Conservation (phyloP, 2,888 invertebrate genomes). For the Nomada fucata region DNA sequence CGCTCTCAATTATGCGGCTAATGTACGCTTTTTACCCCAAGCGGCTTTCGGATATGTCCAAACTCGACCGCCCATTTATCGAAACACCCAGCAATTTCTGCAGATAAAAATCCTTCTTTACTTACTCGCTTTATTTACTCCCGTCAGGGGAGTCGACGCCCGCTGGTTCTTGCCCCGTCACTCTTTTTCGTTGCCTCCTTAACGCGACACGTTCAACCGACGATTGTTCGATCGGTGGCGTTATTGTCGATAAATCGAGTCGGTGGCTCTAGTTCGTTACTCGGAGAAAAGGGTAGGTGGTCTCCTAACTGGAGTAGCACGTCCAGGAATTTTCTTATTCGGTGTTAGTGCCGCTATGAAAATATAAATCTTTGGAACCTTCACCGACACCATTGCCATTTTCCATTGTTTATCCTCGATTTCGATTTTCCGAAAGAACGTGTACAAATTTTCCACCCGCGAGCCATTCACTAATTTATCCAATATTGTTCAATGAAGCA, state of each 20-base stretch:
- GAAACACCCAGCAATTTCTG: not conserved
- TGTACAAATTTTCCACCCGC: too few relatives aligned
- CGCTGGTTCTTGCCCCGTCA: not conserved
- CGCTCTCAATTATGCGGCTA: constrained; percentile 25
- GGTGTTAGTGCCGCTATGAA: too few relatives aligned
- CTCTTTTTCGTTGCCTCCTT: not conserved
- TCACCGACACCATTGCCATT: too few relatives aligned
- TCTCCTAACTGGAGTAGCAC: not conserved
- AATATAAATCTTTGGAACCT: too few relatives aligned
- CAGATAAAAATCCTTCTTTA: constrained; percentile 38
- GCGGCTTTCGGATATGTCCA: constrained; percentile 6
- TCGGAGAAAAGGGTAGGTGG: not conserved
- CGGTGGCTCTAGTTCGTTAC: not conserved
- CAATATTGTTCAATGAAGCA: not conserved
- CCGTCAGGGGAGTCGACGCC: not conserved
- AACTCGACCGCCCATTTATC: not conserved
- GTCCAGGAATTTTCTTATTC: not conserved
- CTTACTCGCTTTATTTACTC: constrained; percentile 38
- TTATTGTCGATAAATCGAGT: not conserved
- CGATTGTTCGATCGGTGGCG: constrained; percentile 1
- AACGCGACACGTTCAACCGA: not conserved
- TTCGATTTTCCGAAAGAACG: too few relatives aligned
- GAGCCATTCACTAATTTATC: not conserved
- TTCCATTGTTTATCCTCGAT: too few relatives aligned
- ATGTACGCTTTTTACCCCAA: constrained; percentile 1